Evolutionary conservation across 2,113 vertebrate genomes (phyloP).

Genomic region (Ophiodon elongatus): DNA sequence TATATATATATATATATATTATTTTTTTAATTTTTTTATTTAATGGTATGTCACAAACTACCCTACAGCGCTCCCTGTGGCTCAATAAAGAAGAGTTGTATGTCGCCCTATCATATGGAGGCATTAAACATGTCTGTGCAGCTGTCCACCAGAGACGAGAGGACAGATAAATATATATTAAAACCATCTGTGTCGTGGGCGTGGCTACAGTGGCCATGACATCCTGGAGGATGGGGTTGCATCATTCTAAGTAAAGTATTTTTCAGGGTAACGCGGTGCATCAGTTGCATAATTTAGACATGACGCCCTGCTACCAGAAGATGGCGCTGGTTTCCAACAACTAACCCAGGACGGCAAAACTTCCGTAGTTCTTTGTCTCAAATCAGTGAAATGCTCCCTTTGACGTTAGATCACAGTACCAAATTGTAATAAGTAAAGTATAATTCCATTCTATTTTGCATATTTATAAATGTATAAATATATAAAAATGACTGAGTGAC

Average conservation of each 20-base stretch:
- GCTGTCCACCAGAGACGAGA: background rate
- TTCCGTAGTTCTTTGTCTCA: background rate
- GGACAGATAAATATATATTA: background rate
- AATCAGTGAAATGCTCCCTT: background rate
- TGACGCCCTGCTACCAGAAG: conserved; percentile 9
- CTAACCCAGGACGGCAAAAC: background rate
- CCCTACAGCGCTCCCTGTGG: conserved; percentile 41
- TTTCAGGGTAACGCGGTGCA: background rate
- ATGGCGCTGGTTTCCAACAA: conserved; percentile 21
- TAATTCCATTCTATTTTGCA: background rate
- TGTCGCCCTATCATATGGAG: background rate
- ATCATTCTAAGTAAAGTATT: background rate
- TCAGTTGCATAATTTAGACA: background rate
- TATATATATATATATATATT: background rate
- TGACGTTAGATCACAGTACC: background rate
- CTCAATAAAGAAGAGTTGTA: background rate
- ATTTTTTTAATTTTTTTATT: background rate
- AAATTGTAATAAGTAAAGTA: background rate
- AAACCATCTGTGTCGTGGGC: too few relatives aligned
- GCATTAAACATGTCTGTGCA: background rate
- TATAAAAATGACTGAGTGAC: background rate
- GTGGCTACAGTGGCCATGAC: background rate
- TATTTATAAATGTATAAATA: background rate
- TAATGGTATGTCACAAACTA: background rate
- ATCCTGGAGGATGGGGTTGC: background rate